Evolutionary conservation across 2,888 invertebrate genomes (phyloP), one percentile per base, ranked within the genome.

Genomic region (Plutella xylostella): DNA sequence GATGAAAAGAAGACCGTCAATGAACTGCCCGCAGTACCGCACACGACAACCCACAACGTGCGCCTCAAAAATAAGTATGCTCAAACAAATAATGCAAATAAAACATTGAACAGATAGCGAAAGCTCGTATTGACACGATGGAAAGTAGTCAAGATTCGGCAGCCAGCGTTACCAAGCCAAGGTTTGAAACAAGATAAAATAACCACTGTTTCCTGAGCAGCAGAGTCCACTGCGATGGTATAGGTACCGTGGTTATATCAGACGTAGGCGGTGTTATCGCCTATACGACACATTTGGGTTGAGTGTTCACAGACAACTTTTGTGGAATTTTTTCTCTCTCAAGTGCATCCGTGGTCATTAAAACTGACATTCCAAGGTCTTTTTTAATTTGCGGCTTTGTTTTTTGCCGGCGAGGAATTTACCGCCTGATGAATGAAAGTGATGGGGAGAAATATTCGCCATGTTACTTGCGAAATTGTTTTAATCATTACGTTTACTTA

Each of bases 121-220:
- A 82, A 82, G 80, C 78, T 75, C 67, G 65, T 77, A 76, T 80
- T 79, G 79, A 80, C 79, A 75, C 66, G 76, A 72, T 80, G 70
- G 82, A 82, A 82, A 82, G 80, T 78, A 66, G 66, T 61, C 63
- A 60, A 48, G 53, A 54, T 55, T 52, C 50, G 49, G 45, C 25
- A 52, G 54, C 52, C 54, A 55, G 55, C 50, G 56, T 58, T 57
- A 44, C 34, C 22, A 20, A 1, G 18, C n/a, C 20, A 47, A 41
- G 42, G 33, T 45, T 48, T 42, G 45, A 38, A 18, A 39, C 38
- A 50, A 46, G 40, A 51, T 55, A 49, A 65, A 49, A 59, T 47
- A 62, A 52, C 54, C 57, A 50, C 53, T 71, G 66, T 51, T 42
- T 4, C 20, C 20, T 21, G 3, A n/a, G 4, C 19, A 11, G 4